Conservation (phyloP, 2,797 vertebrate species). For the Menidia menidia region DNA sequence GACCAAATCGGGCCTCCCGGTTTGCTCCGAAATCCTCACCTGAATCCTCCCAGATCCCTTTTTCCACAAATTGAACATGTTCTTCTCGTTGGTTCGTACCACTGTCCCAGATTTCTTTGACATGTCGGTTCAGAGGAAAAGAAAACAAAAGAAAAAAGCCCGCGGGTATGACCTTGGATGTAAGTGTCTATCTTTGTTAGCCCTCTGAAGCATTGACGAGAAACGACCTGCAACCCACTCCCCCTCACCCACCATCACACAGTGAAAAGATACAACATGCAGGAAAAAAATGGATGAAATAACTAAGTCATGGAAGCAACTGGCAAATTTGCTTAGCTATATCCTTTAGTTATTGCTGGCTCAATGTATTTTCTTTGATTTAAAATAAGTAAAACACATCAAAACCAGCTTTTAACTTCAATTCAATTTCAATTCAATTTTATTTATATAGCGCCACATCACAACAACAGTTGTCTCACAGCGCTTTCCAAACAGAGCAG, state of each 20-base stretch:
- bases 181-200: slow-evolving; percentile 34
- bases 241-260: not conserved
- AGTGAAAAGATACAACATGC: too few relatives aligned
- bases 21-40: slow-evolving; percentile 13
- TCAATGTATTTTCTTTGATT: too few relatives aligned
- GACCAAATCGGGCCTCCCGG: not conserved
- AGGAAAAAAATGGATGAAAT: too few relatives aligned
- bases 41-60: not conserved
- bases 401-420: too few relatives aligned
- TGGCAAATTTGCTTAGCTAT: too few relatives aligned
- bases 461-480: too few relatives aligned
- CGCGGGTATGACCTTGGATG: slow-evolving; percentile 30
- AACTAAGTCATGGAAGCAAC: too few relatives aligned
- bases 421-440: too few relatives aligned
- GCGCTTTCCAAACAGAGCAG: too few relatives aligned
- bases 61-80: slow-evolving; percentile 2
- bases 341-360: too few relatives aligned
- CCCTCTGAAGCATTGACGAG: slow-evolving; percentile 17
- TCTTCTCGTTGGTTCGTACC: slow-evolving; percentile 5
- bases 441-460: too few relatives aligned
- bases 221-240: slow-evolving; percentile 2
- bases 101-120: slow-evolving; percentile 25
- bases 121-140: slow-evolving; percentile 20
- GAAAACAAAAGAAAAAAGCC: slow-evolving; percentile 12
- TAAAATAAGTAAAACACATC: too few relatives aligned